Percentiles rank a stretch among this genome's conserved stretches.
phyloP scores from a whole-genome alignment of 2,888 invertebrate genomes.

The Mimachlamys varia region DNA sequence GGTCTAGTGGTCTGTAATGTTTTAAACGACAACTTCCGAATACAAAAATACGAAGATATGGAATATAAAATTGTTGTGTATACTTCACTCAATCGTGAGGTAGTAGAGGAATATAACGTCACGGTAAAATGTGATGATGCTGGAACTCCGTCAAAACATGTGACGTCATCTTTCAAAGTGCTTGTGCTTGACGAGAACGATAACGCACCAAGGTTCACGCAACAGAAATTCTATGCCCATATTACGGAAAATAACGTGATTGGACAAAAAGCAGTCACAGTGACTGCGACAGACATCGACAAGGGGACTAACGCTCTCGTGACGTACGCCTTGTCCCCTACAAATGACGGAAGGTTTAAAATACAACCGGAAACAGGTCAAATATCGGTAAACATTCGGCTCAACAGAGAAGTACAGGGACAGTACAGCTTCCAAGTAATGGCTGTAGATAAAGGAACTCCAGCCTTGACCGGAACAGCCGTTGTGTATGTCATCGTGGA shows the following conservation, averaged over 20 bases:
- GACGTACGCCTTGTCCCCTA: constrained; percentile 54
- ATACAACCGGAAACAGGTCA: constrained; percentile 57
- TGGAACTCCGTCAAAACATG: constrained; percentile 63
- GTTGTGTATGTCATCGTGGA: constrained; percentile 41
- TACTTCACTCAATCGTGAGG: constrained; percentile 70
- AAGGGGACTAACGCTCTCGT: constrained; percentile 57
- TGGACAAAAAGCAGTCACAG: constrained; percentile 87
- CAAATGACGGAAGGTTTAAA: constrained; percentile 45
- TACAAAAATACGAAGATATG: constrained; percentile 57
- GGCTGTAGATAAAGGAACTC: constrained; percentile 57
- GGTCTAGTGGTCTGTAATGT: constrained; percentile 71
- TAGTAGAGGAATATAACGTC: constrained; percentile 60
- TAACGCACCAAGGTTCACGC: constrained; percentile 92
- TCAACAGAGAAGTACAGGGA: constrained; percentile 66
- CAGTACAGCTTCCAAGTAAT: constrained; percentile 60
- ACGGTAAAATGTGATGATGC: constrained; percentile 85
- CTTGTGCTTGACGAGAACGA: constrained; percentile 93
- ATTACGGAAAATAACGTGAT: constrained; percentile 65
- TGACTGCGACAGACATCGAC: constrained; percentile 90
- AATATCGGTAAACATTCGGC: constrained; percentile 61
- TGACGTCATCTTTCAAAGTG: constrained; percentile 65
- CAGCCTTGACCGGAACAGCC: constrained; percentile 48
- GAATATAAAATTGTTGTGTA: constrained; percentile 82
- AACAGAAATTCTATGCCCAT: constrained; percentile 57
- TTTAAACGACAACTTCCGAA: constrained; percentile 48